Percentiles rank a stretch among this genome's conserved stretches.
Conservation (phyloP, 2,113 vertebrate genomes). For the Tursiops truncatus region DNA sequence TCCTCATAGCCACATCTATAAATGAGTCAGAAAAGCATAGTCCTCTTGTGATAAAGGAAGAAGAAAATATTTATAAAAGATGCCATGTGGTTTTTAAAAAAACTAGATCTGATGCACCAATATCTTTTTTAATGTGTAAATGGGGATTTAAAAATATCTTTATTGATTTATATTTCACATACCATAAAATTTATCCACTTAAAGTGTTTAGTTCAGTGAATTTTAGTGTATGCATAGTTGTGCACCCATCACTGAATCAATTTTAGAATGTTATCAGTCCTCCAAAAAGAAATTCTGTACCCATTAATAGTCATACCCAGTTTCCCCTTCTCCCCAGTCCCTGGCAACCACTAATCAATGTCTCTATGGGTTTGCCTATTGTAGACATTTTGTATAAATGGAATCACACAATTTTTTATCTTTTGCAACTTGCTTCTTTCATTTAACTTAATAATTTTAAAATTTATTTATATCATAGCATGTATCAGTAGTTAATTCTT, state of each 20-base stretch:
- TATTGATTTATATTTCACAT: neutral
- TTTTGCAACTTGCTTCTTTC: neutral
- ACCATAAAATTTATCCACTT: neutral
- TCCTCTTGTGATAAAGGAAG: neutral
- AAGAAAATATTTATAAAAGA: neutral
- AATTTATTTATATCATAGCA: neutral
- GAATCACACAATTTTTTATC: neutral
- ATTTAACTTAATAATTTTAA: neutral
- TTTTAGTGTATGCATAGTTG: neutral
- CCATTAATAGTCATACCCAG: neutral
- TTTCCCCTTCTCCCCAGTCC: fast-evolving
- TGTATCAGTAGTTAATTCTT: neutral
- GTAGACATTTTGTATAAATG: neutral
- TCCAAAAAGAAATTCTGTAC: neutral
- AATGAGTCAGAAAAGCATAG: neutral
- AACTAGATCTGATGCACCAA: neutral
- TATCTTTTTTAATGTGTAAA: neutral
- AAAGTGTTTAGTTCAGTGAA: neutral
- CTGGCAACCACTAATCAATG: neutral
- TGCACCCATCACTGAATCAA: neutral
- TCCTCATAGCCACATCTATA: neutral
- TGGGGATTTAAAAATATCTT: neutral
- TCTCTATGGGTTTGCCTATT: neutral
- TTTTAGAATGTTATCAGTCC: neutral
- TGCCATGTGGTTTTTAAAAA: neutral